phyloP scores from a whole-genome alignment of 2,797 vertebrate genomes.

The Stomatorhinus walkeri region DNA sequence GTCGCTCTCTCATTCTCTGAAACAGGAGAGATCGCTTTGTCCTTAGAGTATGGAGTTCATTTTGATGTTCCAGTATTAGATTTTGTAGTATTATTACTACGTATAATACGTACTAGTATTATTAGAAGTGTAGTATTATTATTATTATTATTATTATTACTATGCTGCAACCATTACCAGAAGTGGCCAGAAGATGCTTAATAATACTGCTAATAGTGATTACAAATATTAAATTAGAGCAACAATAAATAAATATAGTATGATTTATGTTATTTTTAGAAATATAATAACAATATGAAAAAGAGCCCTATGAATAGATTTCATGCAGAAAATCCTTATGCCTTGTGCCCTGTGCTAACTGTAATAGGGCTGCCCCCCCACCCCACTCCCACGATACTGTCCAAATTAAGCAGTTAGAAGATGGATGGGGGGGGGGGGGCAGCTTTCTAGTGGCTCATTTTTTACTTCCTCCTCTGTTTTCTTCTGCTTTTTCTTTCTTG shows the following conservation, averaged over 20 bases:
- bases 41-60: constrained; percentile 57
- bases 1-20: constrained; percentile 53
- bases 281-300: not conserved
- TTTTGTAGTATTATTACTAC: too few species aligned
- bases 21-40: constrained; percentile 49
- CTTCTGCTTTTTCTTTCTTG: not conserved
- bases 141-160: not conserved
- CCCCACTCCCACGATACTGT: not conserved
- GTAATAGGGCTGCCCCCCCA: not conserved
- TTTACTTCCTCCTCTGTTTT: not conserved
- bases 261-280: not conserved
- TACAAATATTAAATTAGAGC: not conserved
- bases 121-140: too few species aligned
- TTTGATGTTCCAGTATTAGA: constrained; percentile 21
- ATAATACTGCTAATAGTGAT: not conserved
- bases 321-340: not conserved
- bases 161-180: not conserved
- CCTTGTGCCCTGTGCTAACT: not conserved
- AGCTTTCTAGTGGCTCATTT: not conserved
- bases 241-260: not conserved
- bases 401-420: not conserved
- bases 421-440: not conserved
- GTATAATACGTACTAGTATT: too few species aligned
- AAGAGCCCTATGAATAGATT: not conserved
- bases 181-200: not conserved